Conservation (phyloP, 2,113 vertebrate species). For the Gnathonemus echidnorhynchus region DNA sequence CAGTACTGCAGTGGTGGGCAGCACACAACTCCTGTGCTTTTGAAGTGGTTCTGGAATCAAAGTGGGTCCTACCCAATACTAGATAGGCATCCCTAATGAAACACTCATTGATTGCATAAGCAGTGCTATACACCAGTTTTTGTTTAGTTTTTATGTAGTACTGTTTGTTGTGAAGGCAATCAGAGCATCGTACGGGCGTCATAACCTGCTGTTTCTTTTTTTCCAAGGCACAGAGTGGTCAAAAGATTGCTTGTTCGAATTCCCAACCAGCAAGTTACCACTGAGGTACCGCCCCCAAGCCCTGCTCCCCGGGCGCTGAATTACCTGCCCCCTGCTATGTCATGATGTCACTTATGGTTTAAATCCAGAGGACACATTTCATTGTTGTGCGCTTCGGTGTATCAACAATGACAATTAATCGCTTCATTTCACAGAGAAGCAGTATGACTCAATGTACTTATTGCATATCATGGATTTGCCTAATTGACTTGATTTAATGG, state of each 20-base stretch:
- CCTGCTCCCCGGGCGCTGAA: no score
- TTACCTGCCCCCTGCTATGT: no score
- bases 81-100: background rate
- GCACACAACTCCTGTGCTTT: background rate
- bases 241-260: no score
- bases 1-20: background rate
- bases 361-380: no score
- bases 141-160: background rate
- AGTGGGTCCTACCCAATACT: background rate
- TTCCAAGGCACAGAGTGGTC: background rate
- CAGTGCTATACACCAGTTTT: background rate
- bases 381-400: no score
- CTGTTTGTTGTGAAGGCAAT: background rate
- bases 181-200: background rate
- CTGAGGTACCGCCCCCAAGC: no score
- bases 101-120: background rate
- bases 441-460: background rate
- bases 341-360: no score
- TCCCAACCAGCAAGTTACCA: no score
- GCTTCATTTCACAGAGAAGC: background rate
- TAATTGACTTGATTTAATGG: background rate
- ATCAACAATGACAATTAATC: no score
- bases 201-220: background rate
- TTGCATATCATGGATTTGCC: background rate
- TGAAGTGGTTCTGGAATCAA: background rate